These are phyloP conservation scores for Pogoniulus pusillus DNA, from an alignment of 2,797 vertebrate genomes.

Conservation along the genomic window DNA sequence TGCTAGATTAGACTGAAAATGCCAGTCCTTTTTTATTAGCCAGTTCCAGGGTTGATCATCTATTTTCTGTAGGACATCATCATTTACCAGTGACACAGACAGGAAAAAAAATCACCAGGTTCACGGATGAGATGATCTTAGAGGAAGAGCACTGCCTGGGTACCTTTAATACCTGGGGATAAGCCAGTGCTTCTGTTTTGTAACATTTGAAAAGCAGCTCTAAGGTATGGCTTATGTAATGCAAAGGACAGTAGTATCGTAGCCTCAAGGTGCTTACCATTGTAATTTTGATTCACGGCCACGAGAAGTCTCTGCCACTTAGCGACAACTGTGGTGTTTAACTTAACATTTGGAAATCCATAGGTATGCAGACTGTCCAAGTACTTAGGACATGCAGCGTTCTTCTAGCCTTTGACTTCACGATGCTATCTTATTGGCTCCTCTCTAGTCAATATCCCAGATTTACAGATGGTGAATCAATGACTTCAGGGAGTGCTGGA, in stretches of 20 bases:
- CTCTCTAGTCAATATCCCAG: not conserved
- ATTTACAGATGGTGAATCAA: constrained; percentile 20
- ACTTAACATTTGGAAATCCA: constrained; percentile 6
- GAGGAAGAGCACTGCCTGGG: not conserved
- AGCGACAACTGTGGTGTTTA: not conserved
- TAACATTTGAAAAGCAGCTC: not conserved
- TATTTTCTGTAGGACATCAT: not conserved
- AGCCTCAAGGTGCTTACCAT: not conserved
- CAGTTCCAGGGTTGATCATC: not conserved
- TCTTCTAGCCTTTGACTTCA: constrained; percentile 10
- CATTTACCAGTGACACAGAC: not conserved
- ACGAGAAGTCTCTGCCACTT: not conserved
- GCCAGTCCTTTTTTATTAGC: not conserved
- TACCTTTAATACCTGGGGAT: not conserved
- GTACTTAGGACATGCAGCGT: not conserved
- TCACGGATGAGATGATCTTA: not conserved
- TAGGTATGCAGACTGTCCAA: not conserved
- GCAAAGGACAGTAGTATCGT: not conserved
- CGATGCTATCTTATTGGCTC: not conserved
- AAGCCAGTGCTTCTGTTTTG: not conserved
- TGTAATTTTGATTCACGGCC: not conserved
- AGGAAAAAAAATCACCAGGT: not conserved
- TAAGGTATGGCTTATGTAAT: not conserved
- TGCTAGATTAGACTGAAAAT: not conserved
- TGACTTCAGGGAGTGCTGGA: not conserved